Percentiles rank a stretch among this genome's conserved stretches.
These are phyloP conservation scores for Euzetes globulus DNA, from an alignment of 2,888 invertebrate species.

Conservation along the genomic window DNA sequence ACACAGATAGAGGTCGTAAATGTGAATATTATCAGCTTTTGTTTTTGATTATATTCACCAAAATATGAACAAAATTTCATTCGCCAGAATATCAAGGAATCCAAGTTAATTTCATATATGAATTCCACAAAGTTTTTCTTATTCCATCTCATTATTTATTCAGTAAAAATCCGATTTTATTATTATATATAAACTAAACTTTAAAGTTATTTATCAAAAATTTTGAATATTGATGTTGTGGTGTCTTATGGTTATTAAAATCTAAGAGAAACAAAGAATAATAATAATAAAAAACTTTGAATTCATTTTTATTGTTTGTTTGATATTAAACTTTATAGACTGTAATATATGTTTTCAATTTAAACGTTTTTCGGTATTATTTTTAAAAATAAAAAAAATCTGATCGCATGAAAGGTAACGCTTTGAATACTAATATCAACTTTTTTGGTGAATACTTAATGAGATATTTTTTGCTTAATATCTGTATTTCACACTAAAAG, in stretches of 20 bases:
- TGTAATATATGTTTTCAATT: conserved; percentile 22
- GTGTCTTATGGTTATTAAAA: conserved; percentile 13
- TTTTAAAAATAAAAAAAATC: conserved; percentile 8
- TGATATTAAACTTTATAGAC: not conserved
- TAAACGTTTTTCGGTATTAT: conserved; percentile 3
- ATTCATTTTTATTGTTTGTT: not conserved
- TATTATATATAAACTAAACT: not conserved
- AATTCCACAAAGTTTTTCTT: not conserved
- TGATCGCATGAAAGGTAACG: conserved; percentile 9
- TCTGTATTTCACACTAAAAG: conserved; percentile 15
- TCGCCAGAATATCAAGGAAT: not conserved
- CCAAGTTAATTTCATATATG: not conserved
- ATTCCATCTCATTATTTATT: not conserved
- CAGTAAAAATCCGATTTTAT: not conserved
- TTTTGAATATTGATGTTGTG: conserved; percentile 27
- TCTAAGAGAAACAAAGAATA: not conserved
- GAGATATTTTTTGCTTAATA: conserved; percentile 25
- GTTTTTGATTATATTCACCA: not conserved
- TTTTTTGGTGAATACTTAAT: conserved; percentile 23
- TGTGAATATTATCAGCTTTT: not conserved
- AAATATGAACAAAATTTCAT: not conserved
- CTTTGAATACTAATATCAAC: conserved; percentile 25
- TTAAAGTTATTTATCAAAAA: conserved; percentile 24
- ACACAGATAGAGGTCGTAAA: not conserved
- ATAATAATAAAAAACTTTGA: conserved; percentile 15